These are phyloP conservation scores for Andrena minutula DNA, from an alignment of 2,888 invertebrate species.

Conservation along the genomic window DNA sequence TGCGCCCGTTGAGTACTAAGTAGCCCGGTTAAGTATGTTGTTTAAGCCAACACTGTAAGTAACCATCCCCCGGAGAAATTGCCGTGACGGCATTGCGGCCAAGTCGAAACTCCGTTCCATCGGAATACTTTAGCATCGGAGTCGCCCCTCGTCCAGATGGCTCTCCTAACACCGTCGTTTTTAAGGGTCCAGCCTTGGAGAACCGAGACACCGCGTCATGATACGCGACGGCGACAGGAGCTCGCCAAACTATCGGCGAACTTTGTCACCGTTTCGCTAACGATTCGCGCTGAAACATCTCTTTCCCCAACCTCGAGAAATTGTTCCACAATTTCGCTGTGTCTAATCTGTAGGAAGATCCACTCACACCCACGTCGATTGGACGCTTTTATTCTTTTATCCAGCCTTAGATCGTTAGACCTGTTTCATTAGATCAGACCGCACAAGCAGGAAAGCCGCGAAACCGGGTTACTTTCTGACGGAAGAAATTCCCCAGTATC, in stretches of 20 bases:
- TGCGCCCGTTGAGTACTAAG: slow-evolving; percentile 80
- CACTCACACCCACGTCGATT: neutral
- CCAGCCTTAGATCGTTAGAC: neutral
- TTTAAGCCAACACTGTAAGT: slow-evolving; percentile 84
- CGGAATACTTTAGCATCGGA: slow-evolving; percentile 68
- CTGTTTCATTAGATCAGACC: neutral
- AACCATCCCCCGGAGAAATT: slow-evolving; percentile 82
- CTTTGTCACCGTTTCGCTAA: slow-evolving; percentile 28
- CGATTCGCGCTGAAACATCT: slow-evolving; percentile 5
- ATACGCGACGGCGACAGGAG: slow-evolving; percentile 50
- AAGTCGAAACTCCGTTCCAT: slow-evolving; percentile 67
- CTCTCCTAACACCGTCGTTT: slow-evolving; percentile 59
- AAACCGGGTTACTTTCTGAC: slow-evolving; percentile 24
- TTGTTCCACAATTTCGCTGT: neutral
- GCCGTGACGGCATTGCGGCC: slow-evolving; percentile 72
- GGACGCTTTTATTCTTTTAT: no score
- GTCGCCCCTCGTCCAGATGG: slow-evolving; percentile 66
- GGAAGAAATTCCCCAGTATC: slow-evolving; percentile 22
- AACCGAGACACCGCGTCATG: slow-evolving; percentile 55
- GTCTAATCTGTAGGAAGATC: neutral
- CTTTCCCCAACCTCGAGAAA: neutral
- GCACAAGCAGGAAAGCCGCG: neutral
- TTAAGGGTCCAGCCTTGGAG: slow-evolving; percentile 33
- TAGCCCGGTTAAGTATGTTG: slow-evolving; percentile 85
- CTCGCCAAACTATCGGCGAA: slow-evolving; percentile 51